A percentile compares a stretch with the other conserved stretches of the same genome.
Conservation (phyloP, 1,140 invertebrate species). For the Lithobius niger region DNA sequence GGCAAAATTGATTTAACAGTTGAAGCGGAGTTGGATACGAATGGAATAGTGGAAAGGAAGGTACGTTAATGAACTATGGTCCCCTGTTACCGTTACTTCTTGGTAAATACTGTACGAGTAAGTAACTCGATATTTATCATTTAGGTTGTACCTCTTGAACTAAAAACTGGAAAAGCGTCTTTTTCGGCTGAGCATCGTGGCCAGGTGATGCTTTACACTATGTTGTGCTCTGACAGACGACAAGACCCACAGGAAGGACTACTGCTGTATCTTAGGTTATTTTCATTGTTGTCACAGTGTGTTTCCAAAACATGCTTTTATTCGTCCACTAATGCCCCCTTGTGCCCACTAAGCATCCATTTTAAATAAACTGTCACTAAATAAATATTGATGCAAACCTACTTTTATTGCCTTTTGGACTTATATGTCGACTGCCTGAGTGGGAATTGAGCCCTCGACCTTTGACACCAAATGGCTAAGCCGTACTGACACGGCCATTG, state of each 20-base stretch:
- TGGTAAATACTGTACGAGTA: no score
- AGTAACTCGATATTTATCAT: no score
- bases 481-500: no score
- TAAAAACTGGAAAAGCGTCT: slow-evolving; percentile 75
- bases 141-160: slow-evolving; percentile 67
- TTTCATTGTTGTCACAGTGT: not conserved
- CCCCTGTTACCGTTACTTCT: no score
- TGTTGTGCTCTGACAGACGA: slow-evolving; percentile 63
- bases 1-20: no score
- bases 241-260: slow-evolving; percentile 49
- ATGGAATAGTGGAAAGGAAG: no score
- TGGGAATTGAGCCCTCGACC: not conserved
- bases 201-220: slow-evolving; percentile 75
- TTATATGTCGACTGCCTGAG: not conserved
- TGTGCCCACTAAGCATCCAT: no score
- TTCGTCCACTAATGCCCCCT: no score
- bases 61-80: no score
- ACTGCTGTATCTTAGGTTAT: slow-evolving; percentile 69
- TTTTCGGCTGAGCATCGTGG: slow-evolving; percentile 77
- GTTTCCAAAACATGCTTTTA: not conserved
- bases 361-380: no score
- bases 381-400: not conserved
- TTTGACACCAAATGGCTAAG: not conserved
- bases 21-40: no score
- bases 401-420: not conserved